Conservation (phyloP, 2,888 invertebrate genomes). For the Microctonus hyperodae region DNA sequence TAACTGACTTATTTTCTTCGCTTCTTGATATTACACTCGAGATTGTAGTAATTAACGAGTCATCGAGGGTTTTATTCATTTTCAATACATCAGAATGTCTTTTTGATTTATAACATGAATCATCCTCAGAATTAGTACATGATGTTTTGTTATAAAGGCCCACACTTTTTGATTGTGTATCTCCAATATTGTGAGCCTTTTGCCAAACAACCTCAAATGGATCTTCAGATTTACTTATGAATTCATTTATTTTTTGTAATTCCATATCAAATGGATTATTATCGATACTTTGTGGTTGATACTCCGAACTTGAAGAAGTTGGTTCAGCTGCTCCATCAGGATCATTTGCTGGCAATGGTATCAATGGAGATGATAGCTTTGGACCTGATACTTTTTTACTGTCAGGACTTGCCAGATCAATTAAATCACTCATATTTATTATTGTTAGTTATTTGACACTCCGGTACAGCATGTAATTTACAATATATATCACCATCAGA, state of each 20-base stretch:
- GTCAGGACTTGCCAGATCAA: conserved; percentile 53
- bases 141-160: neutral
- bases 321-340: conserved; percentile 15
- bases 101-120: conserved; percentile 36
- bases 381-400: conserved; percentile 34
- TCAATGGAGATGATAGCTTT: conserved; percentile 53
- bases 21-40: neutral
- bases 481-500: neutral
- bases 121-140: conserved; percentile 40
- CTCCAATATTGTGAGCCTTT: conserved; percentile 41
- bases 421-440: conserved; percentile 53
- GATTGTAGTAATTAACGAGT: conserved; percentile 32
- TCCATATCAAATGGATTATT: conserved; percentile 59
- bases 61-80: conserved; percentile 49
- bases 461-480: neutral
- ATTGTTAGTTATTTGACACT: neutral
- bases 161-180: neutral
- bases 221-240: conserved; percentile 52
- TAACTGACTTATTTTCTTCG: neutral
- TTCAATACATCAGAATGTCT: conserved; percentile 42
- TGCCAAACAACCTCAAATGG: conserved; percentile 55
- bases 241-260: conserved; percentile 51
- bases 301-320: conserved; percentile 30
- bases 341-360: conserved; percentile 43
- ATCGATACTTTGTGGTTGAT: conserved; percentile 46